A percentile compares a stretch with the other conserved stretches of the same genome.
These are phyloP conservation scores for Bombyx mori DNA, from an alignment of 1,140 invertebrate genomes.

Conservation along the genomic window ASM3026992v2 NC_085110.1:4711001-4711500, in stretches of 20 bases:
- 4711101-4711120: slow-evolving; percentile 34
- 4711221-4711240: slow-evolving; percentile 24
- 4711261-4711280: slow-evolving; percentile 4
- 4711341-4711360: slow-evolving; percentile 36
- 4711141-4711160: slow-evolving; percentile 44
- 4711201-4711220: slow-evolving; percentile 23
- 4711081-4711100: slow-evolving; percentile 33
- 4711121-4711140: slow-evolving; percentile 31
- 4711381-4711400: slow-evolving; percentile 33
- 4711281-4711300: slow-evolving; percentile 26
- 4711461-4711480: no score
- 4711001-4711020: no score
- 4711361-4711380: slow-evolving; percentile 31
- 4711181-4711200: slow-evolving; percentile 29
- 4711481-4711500: no score
- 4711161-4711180: slow-evolving; percentile 46
- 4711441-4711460: no score
- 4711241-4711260: slow-evolving; percentile 14
- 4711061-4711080: slow-evolving; percentile 48
- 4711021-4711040: no score
- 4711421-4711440: not conserved
- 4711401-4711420: slow-evolving; percentile 12
- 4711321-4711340: slow-evolving; percentile 17
- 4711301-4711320: slow-evolving; percentile 44
- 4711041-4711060: not conserved